These are phyloP conservation scores for Acinonyx jubatus DNA, from an alignment of 2,113 vertebrate genomes.

Conservation along the genomic window DNA sequence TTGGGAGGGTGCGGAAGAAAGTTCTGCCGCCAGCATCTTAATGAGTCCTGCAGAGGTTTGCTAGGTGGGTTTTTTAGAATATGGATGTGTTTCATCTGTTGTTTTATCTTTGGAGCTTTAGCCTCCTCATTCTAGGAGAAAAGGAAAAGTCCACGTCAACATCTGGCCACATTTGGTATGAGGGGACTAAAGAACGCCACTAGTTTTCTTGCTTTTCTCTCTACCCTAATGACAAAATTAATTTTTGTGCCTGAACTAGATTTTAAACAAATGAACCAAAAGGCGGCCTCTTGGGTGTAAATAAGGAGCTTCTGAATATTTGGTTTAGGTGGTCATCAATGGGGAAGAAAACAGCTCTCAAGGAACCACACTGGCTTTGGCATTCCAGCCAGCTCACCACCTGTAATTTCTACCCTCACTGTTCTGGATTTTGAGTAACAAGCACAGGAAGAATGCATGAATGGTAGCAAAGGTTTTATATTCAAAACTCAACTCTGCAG, in stretches of 20 bases:
- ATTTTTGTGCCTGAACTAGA: not conserved
- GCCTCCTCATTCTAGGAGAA: not conserved
- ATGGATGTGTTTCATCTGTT: not conserved
- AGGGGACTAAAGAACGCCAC: not conserved
- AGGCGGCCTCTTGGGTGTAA: not conserved
- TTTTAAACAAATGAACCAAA: not conserved
- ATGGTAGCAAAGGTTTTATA: not conserved
- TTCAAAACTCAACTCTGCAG: not conserved
- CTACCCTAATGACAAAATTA: not conserved
- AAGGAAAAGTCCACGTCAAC: not conserved
- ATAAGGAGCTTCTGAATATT: not conserved
- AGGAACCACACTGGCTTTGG: not conserved
- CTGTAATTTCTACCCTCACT: not conserved
- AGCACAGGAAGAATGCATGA: not conserved
- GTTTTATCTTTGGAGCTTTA: not conserved
- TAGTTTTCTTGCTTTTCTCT: not conserved
- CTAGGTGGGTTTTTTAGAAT: not conserved
- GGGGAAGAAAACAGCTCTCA: not conserved
- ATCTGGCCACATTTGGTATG: not conserved
- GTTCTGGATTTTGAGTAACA: not conserved
- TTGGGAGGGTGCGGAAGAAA: not conserved
- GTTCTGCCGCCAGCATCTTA: not conserved
- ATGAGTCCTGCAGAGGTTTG: not conserved
- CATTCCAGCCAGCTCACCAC: not conserved
- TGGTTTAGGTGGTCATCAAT: not conserved